Conservation (phyloP, 2,888 invertebrate species). For the Tachina fera region DNA sequence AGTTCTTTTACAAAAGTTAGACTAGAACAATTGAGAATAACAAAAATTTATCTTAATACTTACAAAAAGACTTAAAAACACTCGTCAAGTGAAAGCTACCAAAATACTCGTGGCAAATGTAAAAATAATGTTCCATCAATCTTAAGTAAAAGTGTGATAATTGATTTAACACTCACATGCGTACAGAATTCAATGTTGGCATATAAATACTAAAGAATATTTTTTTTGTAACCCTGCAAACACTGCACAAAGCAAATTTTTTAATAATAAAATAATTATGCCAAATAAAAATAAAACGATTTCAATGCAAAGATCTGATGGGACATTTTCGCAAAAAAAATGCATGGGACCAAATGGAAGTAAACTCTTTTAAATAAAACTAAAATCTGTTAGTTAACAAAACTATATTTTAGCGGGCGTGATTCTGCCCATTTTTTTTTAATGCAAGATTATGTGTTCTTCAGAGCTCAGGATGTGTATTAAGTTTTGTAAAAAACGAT, state of each 20-base stretch:
- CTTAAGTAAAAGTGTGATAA: conserved; percentile 57
- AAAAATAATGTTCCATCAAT: conserved; percentile 53
- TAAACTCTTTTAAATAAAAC: no score
- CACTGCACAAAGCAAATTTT: no score
- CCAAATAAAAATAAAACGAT: not conserved
- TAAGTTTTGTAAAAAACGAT: no score
- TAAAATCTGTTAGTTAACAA: no score
- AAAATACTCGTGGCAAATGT: conserved; percentile 1
- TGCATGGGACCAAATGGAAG: no score
- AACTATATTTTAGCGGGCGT: no score
- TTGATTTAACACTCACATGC: conserved; percentile 36
- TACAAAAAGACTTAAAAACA: not conserved
- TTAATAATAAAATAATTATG: no score
- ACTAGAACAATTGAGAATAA: not conserved
- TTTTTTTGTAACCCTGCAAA: not conserved
- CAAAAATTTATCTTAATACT: conserved; percentile 5
- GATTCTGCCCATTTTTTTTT: no score
- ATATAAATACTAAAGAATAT: not conserved
- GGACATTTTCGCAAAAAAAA: no score
- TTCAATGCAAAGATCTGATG: not conserved
- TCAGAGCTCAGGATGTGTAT: no score
- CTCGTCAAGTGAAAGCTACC: not conserved
- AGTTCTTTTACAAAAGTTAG: not conserved
- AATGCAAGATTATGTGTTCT: no score
- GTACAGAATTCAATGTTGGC: not conserved